Percentiles rank a stretch among this genome's conserved stretches.
These are phyloP conservation scores for Pavo muticus DNA, from an alignment of 2,113 vertebrate species.

Conservation along the genomic window DNA sequence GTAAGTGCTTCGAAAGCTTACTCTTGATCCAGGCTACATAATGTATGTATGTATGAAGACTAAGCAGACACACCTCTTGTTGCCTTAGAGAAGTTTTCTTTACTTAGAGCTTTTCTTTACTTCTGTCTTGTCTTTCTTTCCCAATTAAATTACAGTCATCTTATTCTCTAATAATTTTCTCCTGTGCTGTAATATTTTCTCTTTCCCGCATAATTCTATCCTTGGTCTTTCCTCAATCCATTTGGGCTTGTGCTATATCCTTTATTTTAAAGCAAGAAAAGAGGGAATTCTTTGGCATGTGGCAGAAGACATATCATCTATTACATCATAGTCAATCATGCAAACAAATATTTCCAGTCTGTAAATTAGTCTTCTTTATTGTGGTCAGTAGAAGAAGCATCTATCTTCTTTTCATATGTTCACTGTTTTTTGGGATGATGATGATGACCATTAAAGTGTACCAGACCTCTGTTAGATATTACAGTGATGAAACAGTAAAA, in stretches of 20 bases:
- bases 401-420: not conserved
- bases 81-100: not conserved
- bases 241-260: not conserved
- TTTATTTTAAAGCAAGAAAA: not conserved
- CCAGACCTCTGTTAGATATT: not conserved
- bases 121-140: not conserved
- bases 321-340: not conserved
- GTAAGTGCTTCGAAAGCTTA: not conserved
- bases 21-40: not conserved
- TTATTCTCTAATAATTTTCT: not conserved
- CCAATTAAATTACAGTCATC: not conserved
- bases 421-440: not conserved
- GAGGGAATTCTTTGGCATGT: not conserved
- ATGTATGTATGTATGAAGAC: not conserved
- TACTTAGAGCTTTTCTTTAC: not conserved
- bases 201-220: not conserved
- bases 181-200: not conserved
- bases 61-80: not conserved
- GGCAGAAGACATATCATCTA: not conserved
- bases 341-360: not conserved
- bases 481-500: not conserved
- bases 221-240: not conserved
- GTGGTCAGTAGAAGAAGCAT: not conserved
- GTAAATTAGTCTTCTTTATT: not conserved
- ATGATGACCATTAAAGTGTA: not conserved